Evolutionary conservation across 2,888 invertebrate genomes (phyloP), one percentile per base, ranked within the genome.

Genomic region (Choreutis nemorana): DNA sequence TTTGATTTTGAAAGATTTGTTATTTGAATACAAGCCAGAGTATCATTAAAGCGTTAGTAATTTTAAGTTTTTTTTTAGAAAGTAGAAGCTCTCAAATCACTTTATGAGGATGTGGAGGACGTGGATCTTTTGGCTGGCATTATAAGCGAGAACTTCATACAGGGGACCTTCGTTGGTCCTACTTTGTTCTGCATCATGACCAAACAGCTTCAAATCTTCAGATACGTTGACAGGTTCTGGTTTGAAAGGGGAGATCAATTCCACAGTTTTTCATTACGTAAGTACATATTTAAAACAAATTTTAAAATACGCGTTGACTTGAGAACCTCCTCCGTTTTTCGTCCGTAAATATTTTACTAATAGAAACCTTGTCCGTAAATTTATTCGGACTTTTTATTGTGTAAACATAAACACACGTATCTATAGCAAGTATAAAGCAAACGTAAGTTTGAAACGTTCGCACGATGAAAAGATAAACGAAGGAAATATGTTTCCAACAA

Each of bases 221-320:
- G 56, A 25, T 65, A 45, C 25, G 55, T 64, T 1, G 68, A 72
- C 29, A 43, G 68, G 12, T 68, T 68, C 35, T 71, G 68, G 70
- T 68, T 53, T 22, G 70, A 72, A 29, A 55, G 70, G 31, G 67
- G 68, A 1, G 60, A 68, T 29, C 67, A 72, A 35, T 39, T 54
- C 8, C 70, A 71, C 31, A 70, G 71, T 29, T 55, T 70, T 10
- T 54, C 50, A 26, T 37, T 53, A 22, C 37, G 71, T 72, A 43
- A 48, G 61, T 49, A 18, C 4, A 7, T 23, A 23, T 12, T 23
- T 23, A 10, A 23, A 23, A 11, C 23, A 3, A 23, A 12, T 23
- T 11, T 23, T 23, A 8, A 26, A 26, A 14, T 26, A n/a, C n/a
- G n/a, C n/a, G n/a, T n/a, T n/a, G n/a, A n/a, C n/a, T n/a, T n/a